Conservation (phyloP, 2,888 invertebrate genomes). For the Uloborus plumipes region DNA sequence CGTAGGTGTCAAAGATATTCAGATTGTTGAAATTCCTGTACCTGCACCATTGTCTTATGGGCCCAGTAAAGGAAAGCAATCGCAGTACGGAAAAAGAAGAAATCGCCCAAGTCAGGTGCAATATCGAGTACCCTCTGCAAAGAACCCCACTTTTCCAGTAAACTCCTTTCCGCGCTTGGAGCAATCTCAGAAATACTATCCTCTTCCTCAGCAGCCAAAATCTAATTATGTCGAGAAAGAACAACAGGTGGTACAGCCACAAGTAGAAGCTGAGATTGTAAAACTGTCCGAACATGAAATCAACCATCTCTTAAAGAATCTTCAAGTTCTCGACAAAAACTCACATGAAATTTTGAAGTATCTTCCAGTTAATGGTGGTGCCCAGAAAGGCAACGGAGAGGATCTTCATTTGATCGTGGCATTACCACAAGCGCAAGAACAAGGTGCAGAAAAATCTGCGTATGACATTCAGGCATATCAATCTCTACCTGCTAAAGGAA, state of each 20-base stretch:
- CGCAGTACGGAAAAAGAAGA: conserved; percentile 23
- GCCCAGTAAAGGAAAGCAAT: conserved; percentile 14
- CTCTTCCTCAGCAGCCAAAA: conserved; percentile 3
- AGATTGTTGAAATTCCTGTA: conserved; percentile 47
- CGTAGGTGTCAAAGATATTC: conserved; percentile 41
- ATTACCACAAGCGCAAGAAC: conserved; percentile 24
- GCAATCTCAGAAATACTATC: conserved; percentile 20
- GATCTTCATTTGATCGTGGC: conserved; percentile 37
- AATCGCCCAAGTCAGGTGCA: conserved; percentile 12
- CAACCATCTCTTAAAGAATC: conserved; percentile 31
- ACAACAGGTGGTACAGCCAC: conserved; percentile 12
- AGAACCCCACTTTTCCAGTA: background rate
- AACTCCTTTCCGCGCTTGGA: conserved; percentile 26
- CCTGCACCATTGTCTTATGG: conserved; percentile 4
- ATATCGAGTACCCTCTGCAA: conserved; percentile 11
- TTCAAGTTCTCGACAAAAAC: conserved; percentile 39
- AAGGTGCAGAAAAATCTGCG: background rate
- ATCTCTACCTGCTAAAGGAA: background rate
- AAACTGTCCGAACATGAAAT: conserved; percentile 49
- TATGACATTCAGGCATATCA: background rate
- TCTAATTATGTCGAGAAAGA: conserved; percentile 1
- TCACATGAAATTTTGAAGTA: conserved; percentile 43
- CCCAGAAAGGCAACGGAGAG: conserved; percentile 16
- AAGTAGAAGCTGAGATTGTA: conserved; percentile 54
- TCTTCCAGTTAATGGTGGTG: conserved; percentile 24